Evolutionary conservation across 2,888 invertebrate genomes (phyloP).

Genomic region (Isotomurus palustris): DNA sequence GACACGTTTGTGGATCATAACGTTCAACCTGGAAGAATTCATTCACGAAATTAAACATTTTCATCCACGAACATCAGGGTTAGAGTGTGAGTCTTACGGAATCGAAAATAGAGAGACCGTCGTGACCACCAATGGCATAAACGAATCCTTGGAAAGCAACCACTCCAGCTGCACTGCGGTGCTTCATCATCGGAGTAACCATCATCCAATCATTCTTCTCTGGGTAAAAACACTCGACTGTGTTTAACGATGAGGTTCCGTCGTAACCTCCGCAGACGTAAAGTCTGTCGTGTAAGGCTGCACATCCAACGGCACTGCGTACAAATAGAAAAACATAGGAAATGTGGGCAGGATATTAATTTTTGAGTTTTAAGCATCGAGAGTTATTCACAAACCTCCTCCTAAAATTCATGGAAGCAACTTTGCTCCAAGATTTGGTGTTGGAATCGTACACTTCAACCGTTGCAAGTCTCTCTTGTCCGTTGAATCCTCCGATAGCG

Average conservation of each 20-base stretch:
- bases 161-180: conserved; percentile 67
- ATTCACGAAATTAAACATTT: background rate
- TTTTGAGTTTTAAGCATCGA: conserved; percentile 3
- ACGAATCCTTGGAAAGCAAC: conserved; percentile 67
- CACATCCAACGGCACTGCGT: conserved; percentile 71
- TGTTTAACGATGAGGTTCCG: conserved; percentile 55
- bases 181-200: conserved; percentile 67
- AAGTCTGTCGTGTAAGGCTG: conserved; percentile 70
- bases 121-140: conserved; percentile 80
- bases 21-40: conserved; percentile 60
- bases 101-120: conserved; percentile 80
- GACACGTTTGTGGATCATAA: conserved; percentile 67
- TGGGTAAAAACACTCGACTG: conserved; percentile 73
- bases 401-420: conserved; percentile 74
- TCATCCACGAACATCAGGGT: background rate
- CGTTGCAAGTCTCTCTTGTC: conserved; percentile 69
- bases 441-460: conserved; percentile 79
- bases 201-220: conserved; percentile 68
- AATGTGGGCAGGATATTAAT: background rate
- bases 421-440: conserved; percentile 67
- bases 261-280: conserved; percentile 84
- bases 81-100: conserved; percentile 56
- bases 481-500: conserved; percentile 82
- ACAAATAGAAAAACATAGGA: conserved; percentile 1
- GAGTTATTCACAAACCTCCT: conserved; percentile 59